Percentiles rank a stretch among this genome's conserved stretches.
Evolutionary conservation across 1,140 invertebrate genomes (phyloP).

Genomic region (Wasmannia auropunctata): DNA sequence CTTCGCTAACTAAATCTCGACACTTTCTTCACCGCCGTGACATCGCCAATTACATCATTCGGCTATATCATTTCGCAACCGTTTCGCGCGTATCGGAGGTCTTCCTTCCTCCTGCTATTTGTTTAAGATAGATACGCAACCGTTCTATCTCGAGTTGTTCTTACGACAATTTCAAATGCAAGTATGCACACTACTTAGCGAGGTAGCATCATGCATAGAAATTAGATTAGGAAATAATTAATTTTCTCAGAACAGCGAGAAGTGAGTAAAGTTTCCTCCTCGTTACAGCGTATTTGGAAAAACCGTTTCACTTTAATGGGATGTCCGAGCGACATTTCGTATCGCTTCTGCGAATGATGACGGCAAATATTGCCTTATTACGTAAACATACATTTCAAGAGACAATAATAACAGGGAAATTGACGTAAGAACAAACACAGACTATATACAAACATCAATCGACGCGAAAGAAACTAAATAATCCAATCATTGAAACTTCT

Average conservation of each 20-base stretch:
- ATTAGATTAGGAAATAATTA: neutral
- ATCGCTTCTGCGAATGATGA: neutral
- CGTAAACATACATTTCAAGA: neutral
- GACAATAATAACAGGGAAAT: conserved; percentile 33
- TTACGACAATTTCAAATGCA: neutral
- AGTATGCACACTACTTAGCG: too few relatives aligned
- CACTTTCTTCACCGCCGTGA: neutral
- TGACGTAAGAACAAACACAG: conserved; percentile 22
- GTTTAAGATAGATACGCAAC: conserved; percentile 15
- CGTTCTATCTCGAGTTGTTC: conserved; percentile 8
- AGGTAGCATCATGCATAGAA: neutral
- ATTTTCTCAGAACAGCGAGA: neutral
- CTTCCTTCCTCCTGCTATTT: conserved; percentile 11
- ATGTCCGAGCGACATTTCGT: neutral
- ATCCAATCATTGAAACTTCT: neutral
- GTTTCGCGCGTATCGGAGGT: conserved; percentile 3
- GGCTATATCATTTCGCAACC: conserved; percentile 11
- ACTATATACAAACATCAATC: neutral
- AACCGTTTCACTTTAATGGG: neutral
- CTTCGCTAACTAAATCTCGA: neutral
- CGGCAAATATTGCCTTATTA: neutral
- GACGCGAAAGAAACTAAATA: neutral
- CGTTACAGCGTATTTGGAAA: neutral
- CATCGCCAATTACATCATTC: conserved; percentile 28
- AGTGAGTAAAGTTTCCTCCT: neutral